Evolutionary conservation across 2,797 vertebrate species (phyloP).

Genomic region (Cuculus canorus): DNA sequence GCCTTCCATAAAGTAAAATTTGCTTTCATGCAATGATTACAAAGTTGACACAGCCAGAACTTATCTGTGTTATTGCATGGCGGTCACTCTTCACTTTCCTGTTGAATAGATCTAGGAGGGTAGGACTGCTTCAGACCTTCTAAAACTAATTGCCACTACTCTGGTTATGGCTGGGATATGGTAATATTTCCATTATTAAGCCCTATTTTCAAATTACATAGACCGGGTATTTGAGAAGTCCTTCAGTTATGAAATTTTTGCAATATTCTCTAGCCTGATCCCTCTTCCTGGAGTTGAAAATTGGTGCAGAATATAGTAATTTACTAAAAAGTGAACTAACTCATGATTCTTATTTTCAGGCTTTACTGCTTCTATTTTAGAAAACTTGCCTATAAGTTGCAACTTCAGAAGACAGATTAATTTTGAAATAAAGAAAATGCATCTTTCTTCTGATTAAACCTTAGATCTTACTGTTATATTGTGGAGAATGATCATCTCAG

Average conservation of each 20-base stretch:
- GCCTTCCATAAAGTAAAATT: background rate
- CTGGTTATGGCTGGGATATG: background rate
- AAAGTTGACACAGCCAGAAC: background rate
- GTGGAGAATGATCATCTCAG: fast-evolving
- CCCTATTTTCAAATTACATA: background rate
- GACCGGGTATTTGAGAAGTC: background rate
- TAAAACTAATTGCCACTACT: background rate
- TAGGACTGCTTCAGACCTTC: background rate
- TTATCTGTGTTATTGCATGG: background rate
- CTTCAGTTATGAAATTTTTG: background rate
- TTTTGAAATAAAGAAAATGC: background rate
- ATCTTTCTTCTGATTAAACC: background rate
- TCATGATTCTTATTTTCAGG: background rate
- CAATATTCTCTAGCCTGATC: background rate
- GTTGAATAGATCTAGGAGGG: background rate
- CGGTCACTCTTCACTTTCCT: background rate
- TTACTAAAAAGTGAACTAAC: background rate
- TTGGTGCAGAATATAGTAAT: background rate
- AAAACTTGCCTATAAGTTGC: background rate
- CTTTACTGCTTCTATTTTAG: background rate
- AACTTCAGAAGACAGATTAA: background rate
- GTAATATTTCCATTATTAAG: background rate
- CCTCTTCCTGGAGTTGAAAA: background rate
- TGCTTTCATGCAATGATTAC: background rate
- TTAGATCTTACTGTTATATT: background rate